A percentile compares a stretch with the other conserved stretches of the same genome.
phyloP scores from a whole-genome alignment of 1,140 invertebrate genomes.

The Goniozus legneri region DNA sequence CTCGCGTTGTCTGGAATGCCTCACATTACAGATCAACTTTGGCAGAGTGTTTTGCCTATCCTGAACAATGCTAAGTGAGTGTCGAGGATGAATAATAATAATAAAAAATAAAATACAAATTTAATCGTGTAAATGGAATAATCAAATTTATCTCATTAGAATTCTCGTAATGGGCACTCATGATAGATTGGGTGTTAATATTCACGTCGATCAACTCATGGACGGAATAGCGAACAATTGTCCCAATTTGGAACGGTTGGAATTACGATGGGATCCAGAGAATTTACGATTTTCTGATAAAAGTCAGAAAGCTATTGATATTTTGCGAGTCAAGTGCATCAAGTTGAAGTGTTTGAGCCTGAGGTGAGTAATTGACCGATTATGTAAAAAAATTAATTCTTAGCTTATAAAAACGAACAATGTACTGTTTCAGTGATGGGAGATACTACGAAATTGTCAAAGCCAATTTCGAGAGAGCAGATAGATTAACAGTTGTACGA shows the following conservation, averaged over 20 bases:
- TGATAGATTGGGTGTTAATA: conserved; percentile 92
- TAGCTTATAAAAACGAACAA: background rate
- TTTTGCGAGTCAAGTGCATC: conserved; percentile 82
- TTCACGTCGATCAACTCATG: conserved; percentile 95
- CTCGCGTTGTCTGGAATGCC: conserved; percentile 92
- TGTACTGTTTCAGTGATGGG: conserved; percentile 77
- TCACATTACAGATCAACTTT: conserved; percentile 95
- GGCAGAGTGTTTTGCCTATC: conserved; percentile 87
- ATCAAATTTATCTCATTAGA: conserved; percentile 52
- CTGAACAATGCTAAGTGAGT: conserved; percentile 85
- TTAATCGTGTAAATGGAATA: background rate
- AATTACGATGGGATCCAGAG: conserved; percentile 97
- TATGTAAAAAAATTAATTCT: background rate
- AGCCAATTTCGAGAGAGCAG: conserved; percentile 98
- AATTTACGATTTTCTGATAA: conserved; percentile 98
- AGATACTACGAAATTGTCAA: conserved; percentile 99
- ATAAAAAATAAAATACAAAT: conserved; percentile 3
- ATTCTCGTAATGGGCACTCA: conserved; percentile 96
- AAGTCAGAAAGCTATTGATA: conserved; percentile 94
- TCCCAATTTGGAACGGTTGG: conserved; percentile 82
- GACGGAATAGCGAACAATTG: conserved; percentile 96
- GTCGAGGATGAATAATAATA: background rate
- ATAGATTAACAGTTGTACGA: conserved; percentile 91
- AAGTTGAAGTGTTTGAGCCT: conserved; percentile 80
- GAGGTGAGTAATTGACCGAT: conserved; percentile 58